These are phyloP conservation scores for Holcopasites calliopsidis DNA, from an alignment of 1,140 invertebrate genomes.

Conservation along the genomic window DNA sequence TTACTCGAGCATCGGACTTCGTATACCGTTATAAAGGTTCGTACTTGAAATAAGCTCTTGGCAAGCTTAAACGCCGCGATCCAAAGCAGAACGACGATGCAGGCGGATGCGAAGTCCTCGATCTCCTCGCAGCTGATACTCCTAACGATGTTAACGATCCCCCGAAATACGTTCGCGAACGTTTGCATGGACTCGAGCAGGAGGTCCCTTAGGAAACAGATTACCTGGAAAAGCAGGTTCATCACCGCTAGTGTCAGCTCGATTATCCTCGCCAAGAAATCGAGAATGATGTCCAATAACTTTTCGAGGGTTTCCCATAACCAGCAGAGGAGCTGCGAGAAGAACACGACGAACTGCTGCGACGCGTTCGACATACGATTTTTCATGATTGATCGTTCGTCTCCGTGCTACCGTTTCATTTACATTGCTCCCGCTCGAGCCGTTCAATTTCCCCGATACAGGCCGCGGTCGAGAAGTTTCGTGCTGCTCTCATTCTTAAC, in stretches of 20 bases:
- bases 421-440: neutral
- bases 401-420: neutral
- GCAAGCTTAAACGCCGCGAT: conserved; percentile 58
- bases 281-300: conserved; percentile 64
- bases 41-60: conserved; percentile 56
- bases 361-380: conserved; percentile 43
- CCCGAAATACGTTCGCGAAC: conserved; percentile 67
- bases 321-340: conserved; percentile 51
- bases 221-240: conserved; percentile 61
- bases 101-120: conserved; percentile 69
- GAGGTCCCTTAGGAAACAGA: conserved; percentile 67
- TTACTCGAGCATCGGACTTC: too few species aligned
- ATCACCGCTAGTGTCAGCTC: conserved; percentile 66
- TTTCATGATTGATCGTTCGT: conserved; percentile 39
- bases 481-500: neutral
- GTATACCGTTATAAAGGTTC: too few species aligned
- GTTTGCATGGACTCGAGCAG: conserved; percentile 70
- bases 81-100: conserved; percentile 70
- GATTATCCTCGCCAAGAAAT: conserved; percentile 63
- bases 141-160: conserved; percentile 63
- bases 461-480: neutral
- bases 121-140: conserved; percentile 68
- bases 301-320: conserved; percentile 67
- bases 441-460: neutral
- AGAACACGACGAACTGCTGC: conserved; percentile 55